These are phyloP conservation scores for Mastomys coucha DNA, from an alignment of 2,113 vertebrate species.

Conservation along the genomic window DNA sequence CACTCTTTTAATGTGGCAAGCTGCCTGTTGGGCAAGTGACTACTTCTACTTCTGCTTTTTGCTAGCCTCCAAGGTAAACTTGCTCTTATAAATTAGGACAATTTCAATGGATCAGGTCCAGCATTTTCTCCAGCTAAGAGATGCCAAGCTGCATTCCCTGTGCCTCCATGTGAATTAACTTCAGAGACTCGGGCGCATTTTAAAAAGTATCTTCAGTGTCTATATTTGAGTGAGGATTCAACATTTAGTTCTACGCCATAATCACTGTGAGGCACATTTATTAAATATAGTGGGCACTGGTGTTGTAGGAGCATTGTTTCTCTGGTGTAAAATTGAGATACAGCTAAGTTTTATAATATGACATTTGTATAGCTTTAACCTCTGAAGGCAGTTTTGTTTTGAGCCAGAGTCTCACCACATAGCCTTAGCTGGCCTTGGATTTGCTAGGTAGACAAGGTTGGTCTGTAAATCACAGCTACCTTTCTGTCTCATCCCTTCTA, in stretches of 20 bases:
- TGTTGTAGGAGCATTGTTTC: conserved; percentile 12
- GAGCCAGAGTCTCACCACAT: neutral
- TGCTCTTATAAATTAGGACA: conserved; percentile 47
- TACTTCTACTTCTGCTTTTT: neutral
- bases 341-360: conserved; percentile 39
- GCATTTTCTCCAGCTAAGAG: conserved; percentile 24
- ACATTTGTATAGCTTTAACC: conserved; percentile 19
- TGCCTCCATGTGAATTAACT: conserved; percentile 36
- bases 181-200: conserved; percentile 13
- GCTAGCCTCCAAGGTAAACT: conserved; percentile 18
- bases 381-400: neutral
- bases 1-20: neutral
- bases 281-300: neutral
- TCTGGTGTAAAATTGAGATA: conserved; percentile 39
- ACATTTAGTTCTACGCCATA: conserved; percentile 29
- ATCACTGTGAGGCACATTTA: neutral
- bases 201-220: neutral
- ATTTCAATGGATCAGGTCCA: conserved; percentile 35
- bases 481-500: neutral
- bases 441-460: neutral
- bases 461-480: neutral
- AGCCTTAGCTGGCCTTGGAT: neutral
- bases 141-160: neutral
- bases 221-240: conserved; percentile 25
- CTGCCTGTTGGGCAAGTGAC: neutral